These are phyloP conservation scores for Acrobasis consociella DNA, from an alignment of 2,888 invertebrate genomes.

Conservation along the genomic window DNA sequence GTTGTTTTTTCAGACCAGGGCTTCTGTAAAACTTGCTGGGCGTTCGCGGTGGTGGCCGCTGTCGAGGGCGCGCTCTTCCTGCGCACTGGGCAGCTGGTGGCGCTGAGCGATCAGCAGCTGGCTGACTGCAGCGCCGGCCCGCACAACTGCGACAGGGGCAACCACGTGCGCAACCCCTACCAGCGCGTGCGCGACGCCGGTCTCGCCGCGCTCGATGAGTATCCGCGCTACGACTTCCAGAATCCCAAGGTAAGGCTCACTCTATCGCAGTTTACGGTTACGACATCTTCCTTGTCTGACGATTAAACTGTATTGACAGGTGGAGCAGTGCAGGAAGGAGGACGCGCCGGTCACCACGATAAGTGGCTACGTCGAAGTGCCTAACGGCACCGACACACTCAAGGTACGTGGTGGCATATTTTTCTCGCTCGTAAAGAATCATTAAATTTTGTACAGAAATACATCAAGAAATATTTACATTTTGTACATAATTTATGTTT, in stretches of 20 bases:
- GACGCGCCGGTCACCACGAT: constrained; percentile 62
- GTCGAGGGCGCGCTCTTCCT: constrained; percentile 71
- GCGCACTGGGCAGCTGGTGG: constrained; percentile 55
- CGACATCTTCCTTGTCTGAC: not conserved
- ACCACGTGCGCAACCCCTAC: constrained; percentile 51
- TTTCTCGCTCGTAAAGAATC: too few relatives aligned
- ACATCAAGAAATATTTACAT: too few relatives aligned
- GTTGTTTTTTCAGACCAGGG: constrained; percentile 53
- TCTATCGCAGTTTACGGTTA: not conserved
- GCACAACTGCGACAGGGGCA: constrained; percentile 68
- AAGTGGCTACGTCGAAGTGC: constrained; percentile 62
- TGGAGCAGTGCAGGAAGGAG: constrained; percentile 48
- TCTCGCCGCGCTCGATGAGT: constrained; percentile 55
- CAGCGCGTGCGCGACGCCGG: constrained; percentile 59
- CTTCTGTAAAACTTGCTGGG: constrained; percentile 70
- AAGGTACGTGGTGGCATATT: constrained; percentile 46
- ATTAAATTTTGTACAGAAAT: too few relatives aligned
- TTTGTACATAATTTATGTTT: not conserved
- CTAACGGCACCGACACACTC: constrained; percentile 55
- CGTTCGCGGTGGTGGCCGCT: constrained; percentile 68
- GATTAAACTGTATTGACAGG: constrained; percentile 37
- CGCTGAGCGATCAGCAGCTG: constrained; percentile 66
- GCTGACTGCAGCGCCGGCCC: constrained; percentile 70
- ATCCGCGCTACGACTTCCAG: constrained; percentile 47
- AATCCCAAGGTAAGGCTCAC: constrained; percentile 24